A percentile compares a stretch with the other conserved stretches of the same genome.
phyloP scores from a whole-genome alignment of 1,140 invertebrate genomes.

The Hyles vespertilio region DNA sequence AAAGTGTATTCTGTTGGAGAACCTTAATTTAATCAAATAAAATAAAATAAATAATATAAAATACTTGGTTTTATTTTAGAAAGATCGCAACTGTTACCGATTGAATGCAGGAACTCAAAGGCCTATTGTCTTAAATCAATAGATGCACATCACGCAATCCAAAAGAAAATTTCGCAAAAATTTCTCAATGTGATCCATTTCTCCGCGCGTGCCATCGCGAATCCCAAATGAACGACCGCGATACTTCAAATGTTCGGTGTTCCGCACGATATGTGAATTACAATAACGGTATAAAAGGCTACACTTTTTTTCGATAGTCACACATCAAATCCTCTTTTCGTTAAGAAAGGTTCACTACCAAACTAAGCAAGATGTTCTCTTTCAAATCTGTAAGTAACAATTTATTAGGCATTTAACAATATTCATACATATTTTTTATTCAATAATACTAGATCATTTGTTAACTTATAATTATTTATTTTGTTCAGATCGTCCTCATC shows the following conservation, averaged over 20 bases:
- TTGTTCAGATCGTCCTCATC: constrained; percentile 59
- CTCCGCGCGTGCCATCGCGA: constrained; percentile 51
- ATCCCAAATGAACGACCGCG: constrained; percentile 60
- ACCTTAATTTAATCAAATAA: not conserved
- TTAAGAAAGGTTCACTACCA: constrained; percentile 58
- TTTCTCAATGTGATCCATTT: constrained; percentile 71
- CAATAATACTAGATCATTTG: not conserved
- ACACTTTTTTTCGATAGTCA: constrained; percentile 46
- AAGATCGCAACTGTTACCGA: no score
- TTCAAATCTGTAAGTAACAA: constrained; percentile 63
- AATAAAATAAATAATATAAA: no score
- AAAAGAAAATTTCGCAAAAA: constrained; percentile 51
- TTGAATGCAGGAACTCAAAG: not conserved
- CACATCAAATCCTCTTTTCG: constrained; percentile 60
- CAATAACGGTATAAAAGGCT: constrained; percentile 66
- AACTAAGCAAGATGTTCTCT: constrained; percentile 67
- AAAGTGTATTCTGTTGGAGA: no score
- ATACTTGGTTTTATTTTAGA: no score
- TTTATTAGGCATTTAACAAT: not conserved
- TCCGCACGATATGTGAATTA: constrained; percentile 61
- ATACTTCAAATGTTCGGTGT: constrained; percentile 62
- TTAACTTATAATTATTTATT: not conserved
- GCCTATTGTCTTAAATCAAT: constrained; percentile 4
- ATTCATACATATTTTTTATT: constrained; percentile 1
- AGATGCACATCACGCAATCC: not conserved